Evolutionary conservation across 2,113 vertebrate species (phyloP).

Genomic region (Pteropus alecto): DNA sequence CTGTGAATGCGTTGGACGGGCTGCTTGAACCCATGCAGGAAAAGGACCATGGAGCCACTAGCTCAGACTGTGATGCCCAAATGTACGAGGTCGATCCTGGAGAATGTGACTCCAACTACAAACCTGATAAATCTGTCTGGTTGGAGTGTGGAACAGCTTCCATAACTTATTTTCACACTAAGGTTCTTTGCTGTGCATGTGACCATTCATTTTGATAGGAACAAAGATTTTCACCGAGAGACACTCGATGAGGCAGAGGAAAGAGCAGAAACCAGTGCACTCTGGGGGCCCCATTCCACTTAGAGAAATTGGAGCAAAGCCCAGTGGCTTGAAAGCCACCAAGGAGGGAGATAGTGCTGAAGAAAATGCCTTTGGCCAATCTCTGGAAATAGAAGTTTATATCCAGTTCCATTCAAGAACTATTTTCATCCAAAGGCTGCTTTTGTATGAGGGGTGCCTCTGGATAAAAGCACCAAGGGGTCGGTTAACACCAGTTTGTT

Average conservation of each 20-base stretch:
- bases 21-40: background rate
- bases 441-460: background rate
- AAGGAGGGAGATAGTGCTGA: background rate
- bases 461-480: background rate
- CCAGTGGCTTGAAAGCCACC: background rate
- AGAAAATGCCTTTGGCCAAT: background rate
- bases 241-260: background rate
- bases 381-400: background rate
- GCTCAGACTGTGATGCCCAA: background rate
- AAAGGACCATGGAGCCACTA: background rate
- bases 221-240: background rate
- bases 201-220: background rate
- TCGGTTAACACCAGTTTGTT: background rate
- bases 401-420: background rate
- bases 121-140: accelerated
- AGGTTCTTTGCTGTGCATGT: background rate
- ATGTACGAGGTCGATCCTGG: background rate
- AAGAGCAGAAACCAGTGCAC: background rate
- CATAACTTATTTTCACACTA: background rate
- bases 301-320: background rate
- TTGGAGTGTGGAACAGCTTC: background rate
- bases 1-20: background rate
- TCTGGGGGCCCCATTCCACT: background rate
- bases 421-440: background rate
- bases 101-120: background rate